Evolutionary conservation across 2,113 vertebrate species (phyloP), one percentile per base, ranked within the genome.

Genomic region (Gadus chalcogrammus): DNA sequence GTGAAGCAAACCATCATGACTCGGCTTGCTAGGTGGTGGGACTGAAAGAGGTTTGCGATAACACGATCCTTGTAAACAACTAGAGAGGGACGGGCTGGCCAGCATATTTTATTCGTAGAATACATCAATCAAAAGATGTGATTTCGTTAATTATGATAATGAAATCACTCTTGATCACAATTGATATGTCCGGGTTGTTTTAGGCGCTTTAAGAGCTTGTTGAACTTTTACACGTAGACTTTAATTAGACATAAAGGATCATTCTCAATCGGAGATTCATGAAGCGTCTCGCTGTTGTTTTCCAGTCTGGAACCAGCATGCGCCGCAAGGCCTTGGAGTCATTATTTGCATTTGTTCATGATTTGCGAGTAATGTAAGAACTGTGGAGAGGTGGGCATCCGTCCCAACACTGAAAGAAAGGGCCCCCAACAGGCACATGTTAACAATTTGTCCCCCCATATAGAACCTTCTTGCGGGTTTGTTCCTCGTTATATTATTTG

Each of bases 401-500:
- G 78, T 82, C 85, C 67, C 76, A 79, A 76, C 61, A 80, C 68
- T 69, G 74, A 67, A 68, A 78, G 75, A 48, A 48, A 48, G 42
- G 42, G 42, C 42, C 42, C 82, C 76, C 75, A 80, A 82, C 80
- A 79, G 79, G 90, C 88, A 91, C 79, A 85, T 91, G 90, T 88
- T 91, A 88, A 87, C 85, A 90, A 88, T 91, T 87, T 87, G 76
- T 84, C 76, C 80, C 80, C 80, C 80, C 82, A 79, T 79, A 77
- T 85, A 84, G 85, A 83, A 82, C 88, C 87, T 87, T 85, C 78
- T 86, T 88, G 76, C 69, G 69, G 78, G 79, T 82, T 89, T 87
- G 84, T 79, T 89, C 76, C 81, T 90, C 84, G 87, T 91, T 91
- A 88, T 88, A 91, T 89, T 67, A 86, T 82, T 84, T 42, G 72